These are phyloP conservation scores for Silvanus unidentatus DNA, from an alignment of 2,888 invertebrate species.

Conservation along the genomic window DNA sequence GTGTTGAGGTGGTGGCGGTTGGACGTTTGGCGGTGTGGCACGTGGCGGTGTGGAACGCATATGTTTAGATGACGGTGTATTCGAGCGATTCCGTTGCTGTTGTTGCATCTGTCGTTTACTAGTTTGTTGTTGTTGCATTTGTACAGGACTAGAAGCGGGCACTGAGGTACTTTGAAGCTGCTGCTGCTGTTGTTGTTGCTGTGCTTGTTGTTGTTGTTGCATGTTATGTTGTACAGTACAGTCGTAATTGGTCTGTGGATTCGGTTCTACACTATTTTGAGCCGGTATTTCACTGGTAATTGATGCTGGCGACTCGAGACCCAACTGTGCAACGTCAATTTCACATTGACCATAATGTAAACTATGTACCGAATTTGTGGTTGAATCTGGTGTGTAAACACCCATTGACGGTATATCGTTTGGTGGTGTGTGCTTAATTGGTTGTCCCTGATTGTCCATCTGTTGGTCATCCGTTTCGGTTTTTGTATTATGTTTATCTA, in stretches of 20 bases:
- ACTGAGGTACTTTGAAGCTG: constrained; percentile 35
- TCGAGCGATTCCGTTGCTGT: constrained; percentile 31
- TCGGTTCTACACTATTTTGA: constrained; percentile 59
- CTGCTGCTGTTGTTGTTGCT: constrained; percentile 18
- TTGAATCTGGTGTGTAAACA: constrained; percentile 79
- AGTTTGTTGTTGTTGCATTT: constrained; percentile 24
- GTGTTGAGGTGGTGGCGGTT: constrained; percentile 36
- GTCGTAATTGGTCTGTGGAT: constrained; percentile 51
- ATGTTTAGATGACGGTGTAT: constrained; percentile 49
- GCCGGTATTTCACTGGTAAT: constrained; percentile 81
- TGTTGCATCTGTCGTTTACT: constrained; percentile 38
- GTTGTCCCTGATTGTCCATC: constrained; percentile 19
- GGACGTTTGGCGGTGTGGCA: constrained; percentile 38
- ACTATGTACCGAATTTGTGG: constrained; percentile 74
- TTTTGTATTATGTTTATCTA: background rate
- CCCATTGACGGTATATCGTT: constrained; percentile 73
- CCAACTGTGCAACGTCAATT: constrained; percentile 75
- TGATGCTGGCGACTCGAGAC: constrained; percentile 82
- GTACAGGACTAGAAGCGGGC: constrained; percentile 49
- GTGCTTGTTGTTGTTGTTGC: constrained; percentile 44
- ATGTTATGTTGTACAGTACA: constrained; percentile 72
- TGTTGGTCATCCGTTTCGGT: background rate
- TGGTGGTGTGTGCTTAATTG: constrained; percentile 29
- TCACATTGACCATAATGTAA: constrained; percentile 73
- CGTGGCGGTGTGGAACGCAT: constrained; percentile 28